Percentiles rank a stretch among this genome's conserved stretches.
phyloP scores from a whole-genome alignment of 2,797 vertebrate genomes.

The Pachyuromys duprasi region DNA sequence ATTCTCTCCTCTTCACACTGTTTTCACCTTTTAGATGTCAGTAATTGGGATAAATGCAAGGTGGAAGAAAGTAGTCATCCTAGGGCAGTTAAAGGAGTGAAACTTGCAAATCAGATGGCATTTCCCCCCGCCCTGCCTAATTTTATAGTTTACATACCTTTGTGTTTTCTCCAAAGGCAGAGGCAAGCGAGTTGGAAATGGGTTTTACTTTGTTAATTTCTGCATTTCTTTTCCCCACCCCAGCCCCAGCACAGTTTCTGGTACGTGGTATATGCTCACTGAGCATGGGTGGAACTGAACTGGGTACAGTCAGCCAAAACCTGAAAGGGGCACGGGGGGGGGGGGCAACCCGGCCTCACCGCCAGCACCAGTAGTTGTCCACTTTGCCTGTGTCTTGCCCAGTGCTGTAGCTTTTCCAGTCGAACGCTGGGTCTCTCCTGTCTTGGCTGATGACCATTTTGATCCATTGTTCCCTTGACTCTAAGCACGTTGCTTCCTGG shows the following conservation, averaged over 20 bases:
- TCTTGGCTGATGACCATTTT: background rate
- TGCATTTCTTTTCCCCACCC: background rate
- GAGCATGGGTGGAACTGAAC: constrained; percentile 28
- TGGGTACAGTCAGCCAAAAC: background rate
- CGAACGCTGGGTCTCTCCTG: constrained; percentile 29
- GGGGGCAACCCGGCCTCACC: constrained; percentile 70
- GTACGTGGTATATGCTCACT: background rate
- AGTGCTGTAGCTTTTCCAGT: constrained; percentile 78
- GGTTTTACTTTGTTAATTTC: constrained; percentile 58
- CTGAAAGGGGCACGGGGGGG: background rate
- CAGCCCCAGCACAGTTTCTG: constrained; percentile 44
- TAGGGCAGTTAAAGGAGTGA: constrained; percentile 16
- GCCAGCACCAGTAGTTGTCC: constrained; percentile 73
- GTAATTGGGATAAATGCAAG: background rate
- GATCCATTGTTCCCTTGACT: constrained; percentile 67
- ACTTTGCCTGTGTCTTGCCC: constrained; percentile 70
- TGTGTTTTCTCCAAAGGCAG: constrained; percentile 21
- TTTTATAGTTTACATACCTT: constrained; percentile 40
- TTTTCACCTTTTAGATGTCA: background rate
- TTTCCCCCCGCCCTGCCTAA: constrained; percentile 56
- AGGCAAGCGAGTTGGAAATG: constrained; percentile 44
- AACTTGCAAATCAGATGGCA: background rate
- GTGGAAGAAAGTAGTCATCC: background rate
- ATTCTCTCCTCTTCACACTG: background rate
- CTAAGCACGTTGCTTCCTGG: constrained; percentile 48